Base-by-base conservation (phyloP, 2,797 vertebrate genomes). In the Acanthornis magna region DNA sequence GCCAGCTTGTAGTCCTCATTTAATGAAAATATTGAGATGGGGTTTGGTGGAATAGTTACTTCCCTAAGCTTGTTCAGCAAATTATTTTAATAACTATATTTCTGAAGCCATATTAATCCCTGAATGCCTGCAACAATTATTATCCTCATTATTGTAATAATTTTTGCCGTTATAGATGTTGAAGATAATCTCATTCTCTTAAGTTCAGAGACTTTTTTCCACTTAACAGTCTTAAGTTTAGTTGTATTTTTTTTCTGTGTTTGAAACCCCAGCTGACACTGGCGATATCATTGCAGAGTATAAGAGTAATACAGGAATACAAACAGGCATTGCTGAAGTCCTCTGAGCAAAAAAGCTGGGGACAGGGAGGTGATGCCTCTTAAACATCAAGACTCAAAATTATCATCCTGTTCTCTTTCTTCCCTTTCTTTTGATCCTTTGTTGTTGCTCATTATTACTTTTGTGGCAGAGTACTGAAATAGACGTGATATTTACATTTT, bases 41-140 rank as follows among this genome's bases (percentile, higher is more conserved):
- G 15, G 15, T 76, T 93, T 92, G 45, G 32, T 73, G 38, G 61
- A 91, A 63, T 45, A 82, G 18, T 67, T 78, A 23, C 25, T 88
- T 94, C 55, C 43, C 60, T 81, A 81, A 86, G 29, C 48, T 70
- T 88, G 48, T 95, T 88, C 48, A 74, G 67, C 68, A 78, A 91
- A 70, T 95, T 75, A 82, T 79, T 89, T 79, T 72, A 88, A 78
- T 73, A 95, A 62, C 34, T 75, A 3, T 81, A 61, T 79, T 88
- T 79, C 60, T 76, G 88, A 94, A 85, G 51, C 43, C 55, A n/a
- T 91, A 74, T 32, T 66, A 66, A 81, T 90, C 45, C 63, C 51
- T 55, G 32, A 79, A 76, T 67, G 19, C 67, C 42, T 2, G 0
- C 65, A 91, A 81, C 43, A 73, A 38, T 93, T 88, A 93, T 85